These are phyloP conservation scores for Cavia porcellus DNA, from an alignment of 2,113 vertebrate genomes.

Conservation along the genomic window DNA sequence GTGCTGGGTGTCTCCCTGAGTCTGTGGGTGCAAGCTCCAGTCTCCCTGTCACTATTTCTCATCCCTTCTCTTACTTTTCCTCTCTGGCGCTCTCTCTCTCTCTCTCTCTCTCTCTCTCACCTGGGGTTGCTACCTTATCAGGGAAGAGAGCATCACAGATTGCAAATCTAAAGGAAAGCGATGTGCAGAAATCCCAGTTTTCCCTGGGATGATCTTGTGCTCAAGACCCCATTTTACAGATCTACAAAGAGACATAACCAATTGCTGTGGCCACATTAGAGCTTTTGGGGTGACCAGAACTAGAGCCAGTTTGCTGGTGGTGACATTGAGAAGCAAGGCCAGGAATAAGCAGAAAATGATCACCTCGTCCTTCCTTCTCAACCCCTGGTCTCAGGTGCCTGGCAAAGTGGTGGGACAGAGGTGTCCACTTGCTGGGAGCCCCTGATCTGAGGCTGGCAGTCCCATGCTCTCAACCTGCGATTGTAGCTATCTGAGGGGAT, in stretches of 20 bases:
- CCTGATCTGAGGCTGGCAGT: fast-evolving
- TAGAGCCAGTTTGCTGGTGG: neutral
- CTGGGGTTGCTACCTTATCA: neutral
- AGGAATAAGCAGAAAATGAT: neutral
- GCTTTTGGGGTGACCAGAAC: neutral
- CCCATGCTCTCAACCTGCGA: no score
- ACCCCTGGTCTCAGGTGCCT: neutral
- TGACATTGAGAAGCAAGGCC: neutral
- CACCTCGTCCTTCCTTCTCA: neutral
- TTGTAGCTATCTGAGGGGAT: neutral
- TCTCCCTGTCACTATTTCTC: fast-evolving
- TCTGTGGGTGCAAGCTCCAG: fast-evolving
- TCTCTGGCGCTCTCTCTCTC: neutral
- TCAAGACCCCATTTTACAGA: neutral
- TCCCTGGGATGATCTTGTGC: neutral
- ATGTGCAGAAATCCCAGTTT: fast-evolving
- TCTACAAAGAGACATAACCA: neutral
- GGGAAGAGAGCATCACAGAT: neutral
- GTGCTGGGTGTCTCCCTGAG: neutral
- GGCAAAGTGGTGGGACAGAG: neutral
- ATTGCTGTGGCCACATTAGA: fast-evolving
- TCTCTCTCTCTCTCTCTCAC: neutral
- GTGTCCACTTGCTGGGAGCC: neutral
- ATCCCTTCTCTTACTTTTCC: fast-evolving
- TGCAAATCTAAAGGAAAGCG: neutral